Evolutionary conservation across 2,797 vertebrate species (phyloP), one percentile per base, ranked within the genome.

Genomic region (Cirrhinus molitorella): DNA sequence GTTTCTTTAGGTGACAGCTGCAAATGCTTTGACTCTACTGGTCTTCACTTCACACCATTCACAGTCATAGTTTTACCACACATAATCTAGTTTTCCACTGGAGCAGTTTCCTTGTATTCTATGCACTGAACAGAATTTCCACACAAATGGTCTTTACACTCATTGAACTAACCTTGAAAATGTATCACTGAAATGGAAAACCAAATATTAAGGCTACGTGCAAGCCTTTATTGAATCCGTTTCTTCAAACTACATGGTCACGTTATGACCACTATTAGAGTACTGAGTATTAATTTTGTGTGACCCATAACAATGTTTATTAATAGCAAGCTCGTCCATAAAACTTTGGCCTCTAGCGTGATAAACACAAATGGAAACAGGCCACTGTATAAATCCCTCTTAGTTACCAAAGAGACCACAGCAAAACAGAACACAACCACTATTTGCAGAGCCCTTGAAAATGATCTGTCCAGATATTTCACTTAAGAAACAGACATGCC

Each of bases 111-210:
- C 70, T 63, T 74, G 57, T 74, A 59, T 81, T 34, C 13, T 14
- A 51, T 65, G 70, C 57, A 65, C 43, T 63, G 17, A 53, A 81
- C 7, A 14, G 21, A 82, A 82, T 63, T 74, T 65, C 80, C 70
- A 74, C 6, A 40, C 55, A 81, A 71, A 70, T 61, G 40, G 34
- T 81, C 59, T 65, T 74, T 74, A 65, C 80, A 82, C 45, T 74
- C 53, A 61, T 51, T 72, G 79, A 59, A 17, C 66, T 81, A 81
- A 81, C 67, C 79, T 81, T 72, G 79, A 72, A 72, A 47, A 81
- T 71, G 1, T n/a, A 59, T 47, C 12, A 71, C 37, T 71, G 67
- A 40, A 59, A 21, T 31, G 79, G 37, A 80, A 61, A 71, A 81
- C 53, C 8, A 10, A 81, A 53, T 45, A 25, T 71, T 70, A n/a